Evolutionary conservation across 2,113 vertebrate genomes (phyloP).

Genomic region (Bothrops jararaca): DNA sequence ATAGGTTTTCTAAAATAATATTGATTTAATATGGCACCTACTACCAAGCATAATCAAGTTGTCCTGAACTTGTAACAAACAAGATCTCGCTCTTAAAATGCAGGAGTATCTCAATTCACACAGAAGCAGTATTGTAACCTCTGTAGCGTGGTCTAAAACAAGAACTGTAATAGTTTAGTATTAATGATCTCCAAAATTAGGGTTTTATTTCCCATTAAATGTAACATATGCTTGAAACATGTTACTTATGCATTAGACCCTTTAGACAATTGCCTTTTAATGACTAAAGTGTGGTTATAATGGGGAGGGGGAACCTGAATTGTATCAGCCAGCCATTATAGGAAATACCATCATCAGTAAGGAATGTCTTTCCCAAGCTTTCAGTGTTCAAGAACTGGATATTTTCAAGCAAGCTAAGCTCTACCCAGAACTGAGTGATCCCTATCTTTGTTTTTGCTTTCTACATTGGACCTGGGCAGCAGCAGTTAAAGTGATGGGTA

Average conservation of each 20-base stretch:
- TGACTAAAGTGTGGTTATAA: not conserved
- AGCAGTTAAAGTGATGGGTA: not conserved
- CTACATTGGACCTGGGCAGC: not conserved
- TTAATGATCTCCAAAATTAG: not conserved
- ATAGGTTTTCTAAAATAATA: not conserved
- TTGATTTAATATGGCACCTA: not conserved
- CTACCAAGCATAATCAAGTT: not conserved
- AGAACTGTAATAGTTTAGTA: not conserved
- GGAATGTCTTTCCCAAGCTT: not conserved
- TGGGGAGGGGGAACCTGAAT: not conserved
- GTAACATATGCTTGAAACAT: not conserved
- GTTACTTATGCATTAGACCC: not conserved
- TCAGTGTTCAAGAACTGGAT: not conserved
- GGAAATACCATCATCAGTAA: not conserved
- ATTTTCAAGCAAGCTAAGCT: not conserved
- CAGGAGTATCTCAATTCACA: not conserved
- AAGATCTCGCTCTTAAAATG: not conserved
- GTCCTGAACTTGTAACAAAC: not conserved
- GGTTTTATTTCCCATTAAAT: not conserved
- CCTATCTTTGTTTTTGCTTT: not conserved
- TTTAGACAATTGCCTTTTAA: not conserved
- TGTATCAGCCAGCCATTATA: not conserved
- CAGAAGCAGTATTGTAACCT: not conserved
- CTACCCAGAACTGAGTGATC: not conserved
- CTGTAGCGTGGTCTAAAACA: not conserved